Conservation (phyloP, 2,797 vertebrate species). For the Euthynnus affinis region DNA sequence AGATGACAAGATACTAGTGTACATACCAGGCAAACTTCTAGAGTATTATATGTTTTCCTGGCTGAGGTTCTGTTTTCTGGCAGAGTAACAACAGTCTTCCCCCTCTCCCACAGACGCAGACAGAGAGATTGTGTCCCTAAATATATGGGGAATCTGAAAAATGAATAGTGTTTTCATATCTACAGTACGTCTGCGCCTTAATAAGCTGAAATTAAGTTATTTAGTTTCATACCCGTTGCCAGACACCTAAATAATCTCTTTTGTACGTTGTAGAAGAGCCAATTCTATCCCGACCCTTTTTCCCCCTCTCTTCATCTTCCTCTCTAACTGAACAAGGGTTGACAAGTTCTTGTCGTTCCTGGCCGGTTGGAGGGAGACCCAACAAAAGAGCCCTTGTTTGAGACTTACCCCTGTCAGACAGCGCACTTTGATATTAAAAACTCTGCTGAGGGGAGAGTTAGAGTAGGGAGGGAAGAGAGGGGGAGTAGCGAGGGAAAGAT, state of each 20-base stretch:
- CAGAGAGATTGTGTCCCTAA: slow-evolving; percentile 57
- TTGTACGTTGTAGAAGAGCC: slow-evolving; percentile 72
- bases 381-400: slow-evolving; percentile 80
- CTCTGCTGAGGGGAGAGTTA: slow-evolving; percentile 57
- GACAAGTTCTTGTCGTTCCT: slow-evolving; percentile 78
- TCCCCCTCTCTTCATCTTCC: slow-evolving; percentile 71
- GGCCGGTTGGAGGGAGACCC: slow-evolving; percentile 74
- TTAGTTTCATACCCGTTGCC: slow-evolving; percentile 82
- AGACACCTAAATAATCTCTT: slow-evolving; percentile 81
- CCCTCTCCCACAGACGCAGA: slow-evolving; percentile 44
- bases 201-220: slow-evolving; percentile 87
- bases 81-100: slow-evolving; percentile 41
- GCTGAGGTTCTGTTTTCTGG: slow-evolving; percentile 51
- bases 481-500: slow-evolving; percentile 63
- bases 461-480: slow-evolving; percentile 33
- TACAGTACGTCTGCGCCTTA: slow-evolving; percentile 66
- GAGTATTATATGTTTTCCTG: slow-evolving; percentile 33
- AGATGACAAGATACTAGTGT: slow-evolving; percentile 31
- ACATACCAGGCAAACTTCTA: slow-evolving; percentile 37
- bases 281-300: slow-evolving; percentile 64
- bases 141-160: slow-evolving; percentile 77
- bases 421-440: slow-evolving; percentile 87
- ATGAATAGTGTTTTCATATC: slow-evolving; percentile 76
- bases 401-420: slow-evolving; percentile 81
- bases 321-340: slow-evolving; percentile 79